Evolutionary conservation across 2,797 vertebrate genomes (phyloP), one percentile per base, ranked within the genome.

Genomic region (Gephyroberyx darwinii): DNA sequence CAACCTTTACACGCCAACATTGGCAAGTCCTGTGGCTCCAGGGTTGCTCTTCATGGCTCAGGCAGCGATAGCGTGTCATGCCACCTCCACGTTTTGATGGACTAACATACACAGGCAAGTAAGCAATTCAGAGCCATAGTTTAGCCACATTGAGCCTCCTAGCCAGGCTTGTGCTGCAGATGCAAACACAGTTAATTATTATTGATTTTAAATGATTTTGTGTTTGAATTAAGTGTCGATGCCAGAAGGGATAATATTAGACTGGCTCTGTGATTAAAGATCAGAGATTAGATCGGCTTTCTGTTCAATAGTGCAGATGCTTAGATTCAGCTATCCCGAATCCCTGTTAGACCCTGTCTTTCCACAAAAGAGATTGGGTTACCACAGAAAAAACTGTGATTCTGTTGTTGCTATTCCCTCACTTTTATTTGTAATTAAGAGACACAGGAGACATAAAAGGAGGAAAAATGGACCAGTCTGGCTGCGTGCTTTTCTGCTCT

Each of bases 121-220:
- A 31, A 75, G 45, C 17, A 69, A 65, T 69, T 56, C 65, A 71
- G 17, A 80, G 60, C 51, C 47, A 66, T 69, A 63, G 57, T 65
- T 65, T 65, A 47, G 69, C 65, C 80, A 74, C 72, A 57, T 74
- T 66, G 20, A 80, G 72, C 63, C 71, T 77, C 77, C 74, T 73
- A 80, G 67, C 81, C 75, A 76, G 71, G 70, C 67, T 82, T 83
- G 71, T 56, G 59, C 78, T 80, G 61, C 65, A 56, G 69, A 76
- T 82, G 74, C 70, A 78, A 82, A 91, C 81, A 85, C 58, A 69
- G 61, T 59, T 26, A 26, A 69, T 81, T 73, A 72, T 39, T 26
- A 26, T 59, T 35, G 33, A 35, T 45, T 31, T 26, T 65, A 74
- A 82, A 84, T 72, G 80, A 74, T 51, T 31, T 56, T 30, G 54